Evolutionary conservation across 2,888 invertebrate genomes (phyloP), one percentile per base, ranked within the genome.

Genomic region (Megastigmus dorsalis): DNA sequence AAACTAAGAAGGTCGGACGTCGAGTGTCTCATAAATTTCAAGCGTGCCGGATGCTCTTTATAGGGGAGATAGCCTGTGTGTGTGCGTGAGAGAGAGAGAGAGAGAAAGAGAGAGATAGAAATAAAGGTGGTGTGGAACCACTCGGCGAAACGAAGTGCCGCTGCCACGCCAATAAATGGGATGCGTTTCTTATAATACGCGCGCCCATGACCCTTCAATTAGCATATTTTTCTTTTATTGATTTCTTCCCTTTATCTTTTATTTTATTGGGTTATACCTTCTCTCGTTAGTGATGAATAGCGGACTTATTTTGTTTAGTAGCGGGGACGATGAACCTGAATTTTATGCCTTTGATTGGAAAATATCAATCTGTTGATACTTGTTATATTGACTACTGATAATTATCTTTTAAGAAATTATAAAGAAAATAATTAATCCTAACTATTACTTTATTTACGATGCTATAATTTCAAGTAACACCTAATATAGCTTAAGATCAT

Each of bases 1-100:
- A 63, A 72, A 68, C 67, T 48, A 71, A 57, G 69, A 68, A 80
- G 79, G 79, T 73, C 67, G 69, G 60, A 71, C 69, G 73, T 80
- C 75, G 80, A 82, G 80, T 79, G 75, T 74, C 77, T 74, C 74
- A 78, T 76, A 74, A 77, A 77, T 77, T 77, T 74, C 63, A 50
- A 74, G 60, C 72, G 72, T 59, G 72, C 67, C 71, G 74, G 71
- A 74, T 74, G 77, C 70, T 68, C 73, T 74, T 76, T 69, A 60
- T 62, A 43, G 60, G 60, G 69, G 54, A n/a, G n/a, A n/a, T n/a
- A n/a, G n/a, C n/a, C n/a, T n/a, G n/a, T n/a, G n/a, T n/a, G n/a
- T n/a, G n/a, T n/a, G n/a, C n/a, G n/a, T n/a, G 45, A 45, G 54
- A 41, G 38, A 45, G 33, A 15, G 30, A 57, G 55, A 26, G 30